Base-by-base conservation (phyloP, 1,140 invertebrate species). In the Gonatopus flavifemur region DNA sequence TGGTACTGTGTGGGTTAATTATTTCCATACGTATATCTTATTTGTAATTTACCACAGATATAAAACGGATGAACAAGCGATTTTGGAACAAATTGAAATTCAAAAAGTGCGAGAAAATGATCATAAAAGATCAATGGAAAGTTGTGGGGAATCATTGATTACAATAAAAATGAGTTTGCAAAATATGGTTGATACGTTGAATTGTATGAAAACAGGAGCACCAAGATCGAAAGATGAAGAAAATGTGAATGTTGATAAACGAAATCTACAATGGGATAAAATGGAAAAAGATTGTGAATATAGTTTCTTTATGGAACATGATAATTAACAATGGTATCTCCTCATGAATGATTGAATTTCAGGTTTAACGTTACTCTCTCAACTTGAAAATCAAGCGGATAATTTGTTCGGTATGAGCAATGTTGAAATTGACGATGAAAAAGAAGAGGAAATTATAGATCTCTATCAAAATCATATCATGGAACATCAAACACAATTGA, bases 21-120 rank as follows among this genome's bases (percentile, higher is more conserved):
- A n/a, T n/a, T n/a, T n/a, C n/a, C n/a, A n/a, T n/a, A n/a, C n/a
- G n/a, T n/a, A n/a, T n/a, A n/a, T n/a, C n/a, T n/a, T n/a, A n/a
- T n/a, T n/a, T n/a, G n/a, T n/a, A n/a, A n/a, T n/a, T n/a, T n/a
- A n/a, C n/a, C n/a, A n/a, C 16, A 83, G 82, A 47, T 83, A 82
- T 54, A 74, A 82, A 40, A 41, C 64, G 28, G 70, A 80, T 2
- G 84, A 82, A 55, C 73, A 72, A 20, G 65, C 74, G 25, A 65
- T 83, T 15, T 41, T 66, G 2, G 66, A 76, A 3, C 59, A 80
- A 51, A 74, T 82, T 3, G 57, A 74, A 15, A 62, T 70, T 2
- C 70, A 83, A 51, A 64, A 66, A 12, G 62, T 76, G n/a, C 76
- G 78, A 16, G 73, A 79, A 48, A 49, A 49, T 0, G 57, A 79